phyloP scores from a whole-genome alignment of 2,797 vertebrate species.

The Phalloptychus januarius region DNA sequence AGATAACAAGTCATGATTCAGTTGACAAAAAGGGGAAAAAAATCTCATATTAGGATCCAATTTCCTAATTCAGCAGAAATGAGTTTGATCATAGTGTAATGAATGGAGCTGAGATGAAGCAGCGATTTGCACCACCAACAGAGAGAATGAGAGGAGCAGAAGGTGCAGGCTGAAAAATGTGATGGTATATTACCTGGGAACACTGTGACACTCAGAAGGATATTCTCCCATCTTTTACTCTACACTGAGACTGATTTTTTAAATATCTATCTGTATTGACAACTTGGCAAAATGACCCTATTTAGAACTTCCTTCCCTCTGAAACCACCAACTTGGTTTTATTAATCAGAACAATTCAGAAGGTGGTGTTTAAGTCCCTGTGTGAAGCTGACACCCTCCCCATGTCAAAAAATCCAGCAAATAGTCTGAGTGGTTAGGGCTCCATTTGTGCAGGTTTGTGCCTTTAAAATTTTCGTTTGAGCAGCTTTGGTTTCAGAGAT shows the following conservation, averaged over 20 bases:
- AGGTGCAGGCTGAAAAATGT: constrained; percentile 1
- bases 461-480: no score
- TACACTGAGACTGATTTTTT: not conserved
- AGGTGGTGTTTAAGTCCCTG: no score
- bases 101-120: not conserved
- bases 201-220: not conserved
- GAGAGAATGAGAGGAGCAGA: not conserved
- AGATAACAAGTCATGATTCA: not conserved
- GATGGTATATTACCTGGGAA: not conserved
- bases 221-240: not conserved
- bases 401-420: no score
- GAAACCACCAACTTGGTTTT: not conserved
- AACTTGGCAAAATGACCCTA: not conserved
- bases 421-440: no score
- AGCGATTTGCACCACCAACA: not conserved
- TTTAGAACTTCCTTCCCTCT: not conserved
- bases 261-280: not conserved
- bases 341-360: not conserved
- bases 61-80: not conserved
- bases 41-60: not conserved
- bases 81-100: not conserved
- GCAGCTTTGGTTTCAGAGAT: no score
- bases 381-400: no score
- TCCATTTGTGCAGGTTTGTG: no score
- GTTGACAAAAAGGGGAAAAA: not conserved